Conservation (phyloP, 2,888 invertebrate genomes). For the Marronus borbonicus region DNA sequence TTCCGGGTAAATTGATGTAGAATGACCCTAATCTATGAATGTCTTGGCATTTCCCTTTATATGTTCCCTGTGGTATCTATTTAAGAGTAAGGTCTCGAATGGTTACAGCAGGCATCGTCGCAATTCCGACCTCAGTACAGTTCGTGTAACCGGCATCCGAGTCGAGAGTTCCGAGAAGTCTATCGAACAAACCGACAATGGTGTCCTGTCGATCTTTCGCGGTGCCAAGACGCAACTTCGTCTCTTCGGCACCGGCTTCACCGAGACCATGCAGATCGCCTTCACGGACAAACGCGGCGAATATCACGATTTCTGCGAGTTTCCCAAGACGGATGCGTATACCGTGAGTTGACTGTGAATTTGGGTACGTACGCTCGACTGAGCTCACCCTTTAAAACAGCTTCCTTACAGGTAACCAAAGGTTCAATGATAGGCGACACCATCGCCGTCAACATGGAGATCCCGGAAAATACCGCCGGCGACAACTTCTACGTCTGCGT, state of each 20-base stretch:
- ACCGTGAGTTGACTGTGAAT: slow-evolving; percentile 67
- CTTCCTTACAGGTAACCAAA: slow-evolving; percentile 70
- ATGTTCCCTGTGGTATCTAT: too few relatives aligned
- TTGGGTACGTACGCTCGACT: slow-evolving; percentile 38
- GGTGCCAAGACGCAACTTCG: slow-evolving; percentile 76
- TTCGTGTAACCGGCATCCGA: slow-evolving; percentile 73
- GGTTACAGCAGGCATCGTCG: slow-evolving; percentile 22
- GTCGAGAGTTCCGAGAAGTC: slow-evolving; percentile 76
- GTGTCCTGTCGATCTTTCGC: slow-evolving; percentile 80
- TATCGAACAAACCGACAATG: slow-evolving; percentile 72
- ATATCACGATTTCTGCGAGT: slow-evolving; percentile 77
- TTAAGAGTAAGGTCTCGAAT: too few relatives aligned
- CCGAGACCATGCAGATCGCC: slow-evolving; percentile 77
- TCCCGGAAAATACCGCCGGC: slow-evolving; percentile 59
- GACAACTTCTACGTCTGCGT: slow-evolving; percentile 71
- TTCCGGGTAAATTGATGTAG: too few relatives aligned
- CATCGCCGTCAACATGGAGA: slow-evolving; percentile 72
- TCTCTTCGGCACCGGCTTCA: slow-evolving; percentile 83
- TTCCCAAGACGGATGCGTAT: slow-evolving; percentile 72
- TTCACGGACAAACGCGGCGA: slow-evolving; percentile 77
- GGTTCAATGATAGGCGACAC: slow-evolving; percentile 67
- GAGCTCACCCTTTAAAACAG: slow-evolving; percentile 42
- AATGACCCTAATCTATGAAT: too few relatives aligned
- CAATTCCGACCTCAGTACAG: slow-evolving; percentile 2
- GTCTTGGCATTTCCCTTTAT: too few relatives aligned